Base-by-base conservation (phyloP, 2,797 vertebrate genomes). In the Kryptopterus vitreolus region DNA sequence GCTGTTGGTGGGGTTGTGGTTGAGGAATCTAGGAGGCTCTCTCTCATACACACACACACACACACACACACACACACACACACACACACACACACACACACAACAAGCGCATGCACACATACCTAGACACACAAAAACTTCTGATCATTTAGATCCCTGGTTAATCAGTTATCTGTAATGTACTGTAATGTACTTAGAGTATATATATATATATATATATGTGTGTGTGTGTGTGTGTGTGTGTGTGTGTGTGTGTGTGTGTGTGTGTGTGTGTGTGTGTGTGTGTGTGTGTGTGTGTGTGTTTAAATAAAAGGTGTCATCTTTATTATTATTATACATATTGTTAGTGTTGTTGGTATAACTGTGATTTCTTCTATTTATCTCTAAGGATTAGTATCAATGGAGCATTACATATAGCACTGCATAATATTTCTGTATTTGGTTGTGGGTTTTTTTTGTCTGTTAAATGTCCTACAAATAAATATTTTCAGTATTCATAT, bases 1-100 rank as follows among this genome's bases (percentile, higher is more conserved):
- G 76, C 81, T 83, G 76, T 61, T 86, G 71, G 48, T 82, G 79
- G 80, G 24, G 76, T 86, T 84, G 76, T 86, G 83, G 76, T 80
- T 86, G 83, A 86, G 85, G 55, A 74, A 82, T 82, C 61, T 70
- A 18, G 35, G 20, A 46, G 71, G 76, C 29, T 38, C 62, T 43
- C 63, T 7, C 61, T 13, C 38, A 2, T 12, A n/a, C 12, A 26
- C 13, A 18, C 33, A 26, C 52, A 59, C 53, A 59, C 71, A 20
- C 72, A 38, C 68, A 50, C 43, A 69, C 46, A 70, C 66, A 71
- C 68, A 71, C 68, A 71, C 68, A 70, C 68, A 70, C 46, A 50
- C 66, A 50, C 24, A 50, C 66, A 69, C 66, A 50, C 43, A 48
- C 66, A 69, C 66, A 70, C 68, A 70, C 68, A 53, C 29, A 72